Percentiles rank a stretch among this genome's conserved stretches.
Evolutionary conservation across 2,113 vertebrate genomes (phyloP).

Genomic region (Tinamus guttatus): DNA sequence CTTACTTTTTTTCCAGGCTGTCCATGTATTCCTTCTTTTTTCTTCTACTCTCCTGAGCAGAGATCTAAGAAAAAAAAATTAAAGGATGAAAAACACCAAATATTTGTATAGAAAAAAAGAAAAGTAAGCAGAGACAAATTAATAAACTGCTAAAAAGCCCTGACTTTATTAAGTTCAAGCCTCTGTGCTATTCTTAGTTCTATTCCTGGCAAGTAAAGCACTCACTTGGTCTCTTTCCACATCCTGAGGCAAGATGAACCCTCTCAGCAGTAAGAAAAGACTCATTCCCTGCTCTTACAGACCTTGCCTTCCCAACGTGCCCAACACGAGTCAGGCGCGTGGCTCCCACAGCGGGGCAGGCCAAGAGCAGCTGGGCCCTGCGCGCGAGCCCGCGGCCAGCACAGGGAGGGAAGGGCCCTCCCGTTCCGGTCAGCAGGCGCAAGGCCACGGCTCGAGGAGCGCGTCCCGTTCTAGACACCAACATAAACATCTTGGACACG

Average conservation of each 20-base stretch:
- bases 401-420: neutral
- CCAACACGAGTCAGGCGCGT: neutral
- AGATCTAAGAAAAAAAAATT: slow-evolving; percentile 84
- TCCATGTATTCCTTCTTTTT: slow-evolving; percentile 99
- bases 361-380: neutral
- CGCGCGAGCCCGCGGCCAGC: neutral
- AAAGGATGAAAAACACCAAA: slow-evolving; percentile 18
- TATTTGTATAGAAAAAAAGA: neutral
- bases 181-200: neutral
- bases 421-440: neutral
- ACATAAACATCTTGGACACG: neutral
- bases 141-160: slow-evolving; percentile 1
- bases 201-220: slow-evolving; percentile 24
- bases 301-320: neutral
- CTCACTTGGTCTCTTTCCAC: slow-evolving; percentile 18
- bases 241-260: slow-evolving; percentile 1
- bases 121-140: neutral
- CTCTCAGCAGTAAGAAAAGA: neutral
- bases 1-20: slow-evolving; percentile 96
- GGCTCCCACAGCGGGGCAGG: neutral
- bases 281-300: neutral
- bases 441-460: neutral
- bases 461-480: neutral
- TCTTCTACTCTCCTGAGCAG: slow-evolving; percentile 96
- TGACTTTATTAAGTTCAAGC: neutral